phyloP scores from a whole-genome alignment of 2,797 vertebrate species.

The Alosa sapidissima region DNA sequence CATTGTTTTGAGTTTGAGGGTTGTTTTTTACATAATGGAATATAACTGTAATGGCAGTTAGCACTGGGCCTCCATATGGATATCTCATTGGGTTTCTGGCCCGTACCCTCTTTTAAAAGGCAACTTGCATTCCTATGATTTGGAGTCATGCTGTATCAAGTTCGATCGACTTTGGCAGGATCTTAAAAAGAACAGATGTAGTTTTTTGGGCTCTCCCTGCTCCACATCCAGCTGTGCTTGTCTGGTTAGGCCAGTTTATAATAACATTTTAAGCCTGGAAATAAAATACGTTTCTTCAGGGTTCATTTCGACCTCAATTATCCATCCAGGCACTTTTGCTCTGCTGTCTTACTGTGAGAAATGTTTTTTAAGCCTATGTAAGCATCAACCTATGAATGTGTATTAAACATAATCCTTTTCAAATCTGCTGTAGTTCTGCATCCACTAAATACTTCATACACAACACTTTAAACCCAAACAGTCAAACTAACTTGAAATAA shows the following conservation, averaged over 20 bases:
- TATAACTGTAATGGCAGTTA: conserved; percentile 80
- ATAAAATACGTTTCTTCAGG: conserved; percentile 75
- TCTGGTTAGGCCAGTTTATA: conserved; percentile 82
- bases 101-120: conserved; percentile 78
- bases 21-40: conserved; percentile 50
- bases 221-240: conserved; percentile 81
- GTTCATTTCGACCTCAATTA: conserved; percentile 64
- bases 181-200: conserved; percentile 86
- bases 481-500: not conserved
- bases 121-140: conserved; percentile 95
- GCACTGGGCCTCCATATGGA: conserved; percentile 89
- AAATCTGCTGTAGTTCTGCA: not conserved
- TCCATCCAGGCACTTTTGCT: conserved; percentile 34
- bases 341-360: conserved; percentile 26
- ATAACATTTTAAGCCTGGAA: conserved; percentile 86
- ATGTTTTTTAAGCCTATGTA: conserved; percentile 22
- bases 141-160: conserved; percentile 97
- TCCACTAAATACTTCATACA: not conserved
- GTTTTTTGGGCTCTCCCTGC: conserved; percentile 77
- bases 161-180: conserved; percentile 93
- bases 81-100: conserved; percentile 82
- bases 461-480: too few species aligned
- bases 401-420: conserved; percentile 15
- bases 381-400: conserved; percentile 13
- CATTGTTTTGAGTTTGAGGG: conserved; percentile 71